A percentile compares a stretch with the other conserved stretches of the same genome.
phyloP scores from a whole-genome alignment of 2,113 vertebrate genomes.

The Manacus vitellinus region DNA sequence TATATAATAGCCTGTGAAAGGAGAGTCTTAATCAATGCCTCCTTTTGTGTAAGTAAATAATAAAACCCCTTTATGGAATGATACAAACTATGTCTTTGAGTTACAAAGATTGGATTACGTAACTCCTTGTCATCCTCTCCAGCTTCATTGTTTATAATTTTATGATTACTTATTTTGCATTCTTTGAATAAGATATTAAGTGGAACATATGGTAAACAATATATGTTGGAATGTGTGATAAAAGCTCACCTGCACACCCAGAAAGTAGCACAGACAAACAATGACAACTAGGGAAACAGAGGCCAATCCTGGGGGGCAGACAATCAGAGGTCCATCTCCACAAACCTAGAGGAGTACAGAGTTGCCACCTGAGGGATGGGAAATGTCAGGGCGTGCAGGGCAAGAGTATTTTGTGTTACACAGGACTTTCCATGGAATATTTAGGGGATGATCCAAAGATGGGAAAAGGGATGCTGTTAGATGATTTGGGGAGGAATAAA shows the following conservation, averaged over 20 bases:
- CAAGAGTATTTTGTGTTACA: not conserved
- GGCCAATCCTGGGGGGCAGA: not conserved
- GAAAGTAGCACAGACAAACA: not conserved
- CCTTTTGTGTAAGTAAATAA: not conserved
- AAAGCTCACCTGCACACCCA: not conserved
- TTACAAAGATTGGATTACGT: not conserved
- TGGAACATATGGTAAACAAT: not conserved
- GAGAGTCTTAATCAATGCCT: not conserved
- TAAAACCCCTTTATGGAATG: not conserved
- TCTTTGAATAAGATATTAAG: not conserved
- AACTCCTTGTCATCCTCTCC: not conserved
- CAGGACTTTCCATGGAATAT: not conserved
- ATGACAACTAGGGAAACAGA: not conserved
- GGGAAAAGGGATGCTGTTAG: not conserved
- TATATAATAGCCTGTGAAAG: not conserved
- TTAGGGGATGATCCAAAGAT: not conserved
- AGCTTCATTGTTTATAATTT: not conserved
- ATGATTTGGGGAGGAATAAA: not conserved
- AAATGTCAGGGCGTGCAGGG: accelerated
- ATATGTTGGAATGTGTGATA: accelerated
- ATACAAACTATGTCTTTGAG: not conserved
- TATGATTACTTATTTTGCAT: not conserved
- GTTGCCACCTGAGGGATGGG: not conserved
- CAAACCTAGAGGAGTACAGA: not conserved
- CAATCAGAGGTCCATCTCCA: not conserved